Evolutionary conservation across 2,888 invertebrate genomes (phyloP), one percentile per base, ranked within the genome.

Genomic region (Pycnomerus fuliginosus): DNA sequence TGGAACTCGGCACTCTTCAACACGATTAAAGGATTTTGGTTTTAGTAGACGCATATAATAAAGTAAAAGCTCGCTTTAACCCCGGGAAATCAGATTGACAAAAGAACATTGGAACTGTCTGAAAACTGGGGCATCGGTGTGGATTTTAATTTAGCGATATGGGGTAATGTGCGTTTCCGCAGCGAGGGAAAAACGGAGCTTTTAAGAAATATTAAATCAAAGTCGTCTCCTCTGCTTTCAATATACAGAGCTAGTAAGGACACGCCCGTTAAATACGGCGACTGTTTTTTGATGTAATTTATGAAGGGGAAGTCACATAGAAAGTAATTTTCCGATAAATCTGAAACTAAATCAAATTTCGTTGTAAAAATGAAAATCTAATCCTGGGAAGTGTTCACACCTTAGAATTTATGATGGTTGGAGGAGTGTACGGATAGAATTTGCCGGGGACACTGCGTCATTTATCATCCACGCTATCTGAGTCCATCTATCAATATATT

Each of bases 401-500:
- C 59, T 59, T 53, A 37, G 55, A 55, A 62, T 62, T 62, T 60
- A 60, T 58, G 60, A 61, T 55, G 51, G 53, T 43, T 42, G 44
- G 32, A 17, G 5, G 45, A 52, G 51, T 56, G 55, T 48, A 45
- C 38, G 55, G 52, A 57, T 56, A 56, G 56, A 60, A 56, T 56
- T 58, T 56, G 55, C 49, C 50, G 53, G 52, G 56, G 56, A 58
- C 54, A 53, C 43, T 42, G 35, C 34, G 48, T 50, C 58, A 60
- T 62, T 60, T 56, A 62, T 62, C 61, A 59, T 56, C 43, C 45
- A 38, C 44, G 49, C 49, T 60, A 56, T 60, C 52, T 52, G 53
- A 43, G 50, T 54, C 51, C 56, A 60, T 62, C 59, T 59, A 60
- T 62, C 60, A 60, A 59, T 60, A 53, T 48, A 58, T 59, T 58